Percentiles rank a stretch among this genome's conserved stretches.
phyloP scores from a whole-genome alignment of 2,113 vertebrate species.

The Aviceda subcristata region DNA sequence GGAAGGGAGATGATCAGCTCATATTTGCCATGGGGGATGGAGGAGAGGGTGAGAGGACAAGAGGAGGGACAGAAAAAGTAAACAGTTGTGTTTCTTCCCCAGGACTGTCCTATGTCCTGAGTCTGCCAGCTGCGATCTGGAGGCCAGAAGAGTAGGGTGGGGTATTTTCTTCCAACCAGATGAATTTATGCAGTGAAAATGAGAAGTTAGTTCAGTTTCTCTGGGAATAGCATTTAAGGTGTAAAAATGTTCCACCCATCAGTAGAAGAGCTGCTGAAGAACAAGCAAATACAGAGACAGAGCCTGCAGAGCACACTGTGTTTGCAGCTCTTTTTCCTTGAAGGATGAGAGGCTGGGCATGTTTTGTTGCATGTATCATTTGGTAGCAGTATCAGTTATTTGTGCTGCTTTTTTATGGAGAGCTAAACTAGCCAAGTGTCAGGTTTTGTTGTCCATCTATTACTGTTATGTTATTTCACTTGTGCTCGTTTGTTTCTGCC shows the following conservation, averaged over 20 bases:
- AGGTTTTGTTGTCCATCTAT: background rate
- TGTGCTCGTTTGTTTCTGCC: background rate
- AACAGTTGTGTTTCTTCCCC: constrained; percentile 31
- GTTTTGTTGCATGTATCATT: background rate
- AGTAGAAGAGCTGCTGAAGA: background rate
- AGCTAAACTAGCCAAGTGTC: background rate
- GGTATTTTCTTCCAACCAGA: constrained; percentile 48
- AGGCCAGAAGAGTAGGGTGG: constrained; percentile 38
- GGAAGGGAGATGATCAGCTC: background rate
- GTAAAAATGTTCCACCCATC: constrained; percentile 8
- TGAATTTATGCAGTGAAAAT: constrained; percentile 24
- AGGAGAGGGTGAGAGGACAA: background rate
- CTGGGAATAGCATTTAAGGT: constrained; percentile 63
- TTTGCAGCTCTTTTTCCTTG: background rate
- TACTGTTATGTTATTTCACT: background rate
- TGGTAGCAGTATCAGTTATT: background rate
- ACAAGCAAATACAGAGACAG: background rate
- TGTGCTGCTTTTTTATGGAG: background rate
- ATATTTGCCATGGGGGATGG: background rate
- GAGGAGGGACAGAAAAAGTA: background rate
- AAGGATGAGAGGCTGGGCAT: background rate
- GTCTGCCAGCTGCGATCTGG: constrained; percentile 30
- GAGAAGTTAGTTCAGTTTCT: constrained; percentile 10
- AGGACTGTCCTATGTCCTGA: background rate
- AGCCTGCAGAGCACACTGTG: background rate